phyloP scores from a whole-genome alignment of 2,888 invertebrate genomes.

The Tipula helvola region DNA sequence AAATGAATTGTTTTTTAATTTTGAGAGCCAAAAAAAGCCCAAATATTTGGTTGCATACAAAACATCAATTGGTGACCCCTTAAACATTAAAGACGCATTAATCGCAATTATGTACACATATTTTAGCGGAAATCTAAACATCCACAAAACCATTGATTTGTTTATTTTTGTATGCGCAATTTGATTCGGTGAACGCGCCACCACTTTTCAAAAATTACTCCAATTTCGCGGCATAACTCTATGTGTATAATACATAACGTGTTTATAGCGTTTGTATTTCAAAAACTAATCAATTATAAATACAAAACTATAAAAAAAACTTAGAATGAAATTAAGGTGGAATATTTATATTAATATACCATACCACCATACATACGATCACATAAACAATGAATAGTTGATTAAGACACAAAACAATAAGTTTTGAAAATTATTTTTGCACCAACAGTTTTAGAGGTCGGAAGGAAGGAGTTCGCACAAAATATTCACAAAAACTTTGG shows the following conservation, averaged over 20 bases:
- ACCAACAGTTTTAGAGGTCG: background rate
- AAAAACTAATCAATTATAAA: background rate
- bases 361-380: background rate
- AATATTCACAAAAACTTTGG: background rate
- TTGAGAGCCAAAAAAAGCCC: no score
- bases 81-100: no score
- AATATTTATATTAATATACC: background rate
- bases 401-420: background rate
- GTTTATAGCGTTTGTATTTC: background rate
- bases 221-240: background rate
- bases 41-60: no score
- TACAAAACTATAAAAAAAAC: background rate
- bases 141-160: no score
- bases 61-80: no score
- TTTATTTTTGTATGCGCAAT: background rate
- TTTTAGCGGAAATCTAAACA: no score
- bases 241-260: background rate
- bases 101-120: no score
- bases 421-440: background rate
- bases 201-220: background rate
- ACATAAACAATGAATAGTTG: background rate
- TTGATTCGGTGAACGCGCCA: background rate
- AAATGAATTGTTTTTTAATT: background rate
- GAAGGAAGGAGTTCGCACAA: background rate
- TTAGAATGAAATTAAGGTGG: background rate